Base-by-base conservation (phyloP, 1,140 invertebrate species). In the Plectus sambesii region DNA sequence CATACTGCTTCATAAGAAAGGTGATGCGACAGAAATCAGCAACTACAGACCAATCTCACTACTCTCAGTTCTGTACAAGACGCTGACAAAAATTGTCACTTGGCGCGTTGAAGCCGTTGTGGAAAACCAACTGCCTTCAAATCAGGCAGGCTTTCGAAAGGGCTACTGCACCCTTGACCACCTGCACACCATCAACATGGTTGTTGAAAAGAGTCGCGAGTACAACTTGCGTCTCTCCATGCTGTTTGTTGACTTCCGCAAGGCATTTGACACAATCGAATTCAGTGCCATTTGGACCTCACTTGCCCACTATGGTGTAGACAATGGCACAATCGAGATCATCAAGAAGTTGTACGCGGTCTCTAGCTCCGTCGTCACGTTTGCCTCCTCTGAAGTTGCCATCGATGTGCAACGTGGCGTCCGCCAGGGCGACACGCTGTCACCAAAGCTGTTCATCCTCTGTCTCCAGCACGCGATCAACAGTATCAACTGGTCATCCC, bases 371-470 rank as follows among this genome's bases (percentile, higher is more conserved):
- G 12, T 30, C 4, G 6, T 50, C n/a, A 3, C n/a, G 4, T n/a
- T 51, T 5, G n/a, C 12, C 22, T n/a, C 22, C 9, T 4, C n/a
- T 6, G 15, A 3, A 19, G 48, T 19, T 5, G 1, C 4, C 4
- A 30, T 38, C 26, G 49, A 36, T 5, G 17, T 24, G 1, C n/a
- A 51, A 35, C 48, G 62, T 20, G 75, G 74, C 0, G 74, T 76
- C 1, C 69, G 72, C 35, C 75, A 77, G 48, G 75, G 76, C 0
- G 74, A 77, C 43, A 71, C 74, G 0, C 58, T 77, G 2, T 70
- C 65, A 0, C 72, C 74, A 0, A 15, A 74, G 2, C 55, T 76
- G 2, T 77, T 76, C 47, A 76, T 75, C 49, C 38, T 72, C 25
- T 69, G 70, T 0, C 60, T 76, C 35, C 72, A 77, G 38, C 47